Percentiles rank a stretch among this genome's conserved stretches.
Conservation (phyloP, 1,140 invertebrate genomes). For the Himalopsyche phryganea region DNA sequence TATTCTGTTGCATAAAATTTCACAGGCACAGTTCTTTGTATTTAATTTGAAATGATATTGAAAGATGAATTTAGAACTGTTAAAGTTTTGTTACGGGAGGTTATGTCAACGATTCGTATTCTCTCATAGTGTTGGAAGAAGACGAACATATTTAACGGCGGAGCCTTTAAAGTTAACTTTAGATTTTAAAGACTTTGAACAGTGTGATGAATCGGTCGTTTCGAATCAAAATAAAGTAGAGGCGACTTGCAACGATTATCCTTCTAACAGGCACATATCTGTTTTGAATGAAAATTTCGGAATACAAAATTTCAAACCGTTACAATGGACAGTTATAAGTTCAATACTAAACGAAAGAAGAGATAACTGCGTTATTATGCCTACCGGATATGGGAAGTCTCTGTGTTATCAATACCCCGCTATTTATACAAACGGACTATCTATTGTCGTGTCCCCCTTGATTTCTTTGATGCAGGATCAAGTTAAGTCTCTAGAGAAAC, state of each 20-base stretch:
- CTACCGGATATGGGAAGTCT: conserved; percentile 28
- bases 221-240: too few relatives aligned
- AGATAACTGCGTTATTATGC: conserved; percentile 51
- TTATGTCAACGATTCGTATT: too few relatives aligned
- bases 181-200: too few relatives aligned
- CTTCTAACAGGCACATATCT: too few relatives aligned
- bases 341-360: conserved; percentile 54
- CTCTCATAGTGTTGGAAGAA: too few relatives aligned
- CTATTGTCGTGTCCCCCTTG: conserved; percentile 25
- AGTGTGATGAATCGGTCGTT: too few relatives aligned
- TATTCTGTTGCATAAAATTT: neutral
- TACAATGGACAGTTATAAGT: conserved; percentile 65
- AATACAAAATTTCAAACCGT: conserved; percentile 56
- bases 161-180: too few relatives aligned
- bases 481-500: conserved; percentile 22
- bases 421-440: conserved; percentile 23
- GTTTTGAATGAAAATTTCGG: conserved; percentile 49
- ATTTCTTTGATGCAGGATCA: conserved; percentile 31
- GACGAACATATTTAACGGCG: too few relatives aligned
- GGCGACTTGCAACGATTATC: too few relatives aligned
- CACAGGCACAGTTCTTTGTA: too few relatives aligned
- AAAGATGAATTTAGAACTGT: neutral
- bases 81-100: too few relatives aligned
- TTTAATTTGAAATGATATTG: neutral
- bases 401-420: conserved; percentile 30